These are phyloP conservation scores for Nansenia antarctica DNA, from an alignment of 2,113 vertebrate species.

Conservation along the genomic window DNA sequence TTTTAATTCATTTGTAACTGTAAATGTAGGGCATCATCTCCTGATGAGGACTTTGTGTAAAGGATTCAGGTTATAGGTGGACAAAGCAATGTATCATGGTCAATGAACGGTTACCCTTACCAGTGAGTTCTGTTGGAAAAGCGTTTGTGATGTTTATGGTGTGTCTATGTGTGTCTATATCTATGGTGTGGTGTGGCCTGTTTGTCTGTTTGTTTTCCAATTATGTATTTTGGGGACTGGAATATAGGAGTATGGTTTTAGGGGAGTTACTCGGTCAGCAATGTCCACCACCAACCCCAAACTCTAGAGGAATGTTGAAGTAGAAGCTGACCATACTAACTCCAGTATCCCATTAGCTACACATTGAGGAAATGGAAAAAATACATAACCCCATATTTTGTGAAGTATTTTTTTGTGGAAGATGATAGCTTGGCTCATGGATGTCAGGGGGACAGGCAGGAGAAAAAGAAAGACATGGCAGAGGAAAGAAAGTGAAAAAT, in stretches of 20 bases:
- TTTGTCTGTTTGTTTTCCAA: not conserved
- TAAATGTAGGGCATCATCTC: too few species aligned
- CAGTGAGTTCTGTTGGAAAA: too few species aligned
- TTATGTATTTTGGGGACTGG: not conserved
- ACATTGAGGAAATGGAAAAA: conserved; percentile 22
- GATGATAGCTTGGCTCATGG: conserved; percentile 29
- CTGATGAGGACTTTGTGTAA: too few species aligned
- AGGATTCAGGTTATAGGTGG: too few species aligned
- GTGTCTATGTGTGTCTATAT: too few species aligned
- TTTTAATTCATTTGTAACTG: too few species aligned
- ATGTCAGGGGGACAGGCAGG: conserved; percentile 17
- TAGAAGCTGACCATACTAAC: conserved; percentile 6
- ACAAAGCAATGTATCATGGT: too few species aligned
- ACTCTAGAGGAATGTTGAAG: conserved; percentile 18
- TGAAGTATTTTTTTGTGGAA: conserved; percentile 27
- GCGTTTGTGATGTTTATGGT: not conserved
- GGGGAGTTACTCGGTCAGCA: conserved; percentile 24
- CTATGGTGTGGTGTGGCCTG: not conserved
- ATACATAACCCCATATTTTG: conserved; percentile 18
- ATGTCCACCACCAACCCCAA: conserved; percentile 19
- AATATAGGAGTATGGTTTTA: conserved; percentile 21
- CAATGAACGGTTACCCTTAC: too few species aligned
- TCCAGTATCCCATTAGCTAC: not conserved
- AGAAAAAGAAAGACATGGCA: conserved; percentile 30
- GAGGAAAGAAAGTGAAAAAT: conserved; percentile 65